These are phyloP conservation scores for Temnothorax longispinosus DNA, from an alignment of 1,140 invertebrate genomes.

Conservation along the genomic window DNA sequence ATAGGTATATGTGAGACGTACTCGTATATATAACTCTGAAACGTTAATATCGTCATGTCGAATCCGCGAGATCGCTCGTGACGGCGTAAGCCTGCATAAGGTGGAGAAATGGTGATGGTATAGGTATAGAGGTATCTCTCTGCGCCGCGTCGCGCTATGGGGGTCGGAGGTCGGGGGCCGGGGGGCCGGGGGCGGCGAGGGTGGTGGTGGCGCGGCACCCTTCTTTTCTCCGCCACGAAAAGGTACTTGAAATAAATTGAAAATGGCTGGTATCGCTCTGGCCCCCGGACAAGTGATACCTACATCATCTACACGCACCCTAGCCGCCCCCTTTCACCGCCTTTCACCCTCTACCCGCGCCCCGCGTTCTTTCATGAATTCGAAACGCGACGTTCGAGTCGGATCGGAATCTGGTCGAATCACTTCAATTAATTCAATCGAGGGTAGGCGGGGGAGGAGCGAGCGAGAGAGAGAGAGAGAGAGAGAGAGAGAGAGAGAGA, in stretches of 20 bases:
- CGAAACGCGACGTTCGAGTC: constrained; percentile 62
- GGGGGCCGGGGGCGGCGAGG: neutral
- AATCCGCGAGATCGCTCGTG: constrained; percentile 64
- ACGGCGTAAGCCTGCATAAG: constrained; percentile 9
- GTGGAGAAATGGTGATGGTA: constrained; percentile 28
- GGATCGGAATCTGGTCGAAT: constrained; percentile 54
- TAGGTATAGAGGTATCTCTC: constrained; percentile 77
- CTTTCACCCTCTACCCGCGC: neutral
- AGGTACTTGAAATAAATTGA: constrained; percentile 84
- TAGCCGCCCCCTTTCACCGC: constrained; percentile 22
- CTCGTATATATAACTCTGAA: constrained; percentile 66
- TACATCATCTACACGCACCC: constrained; percentile 76
- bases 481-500: neutral
- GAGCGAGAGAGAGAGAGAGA: too few relatives aligned
- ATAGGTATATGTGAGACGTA: neutral
- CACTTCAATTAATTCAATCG: constrained; percentile 67
- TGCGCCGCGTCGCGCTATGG: constrained; percentile 36
- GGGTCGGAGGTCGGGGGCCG: too few relatives aligned
- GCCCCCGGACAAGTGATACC: constrained; percentile 81
- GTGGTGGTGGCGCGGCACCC: constrained; percentile 63
- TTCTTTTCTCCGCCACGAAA: constrained; percentile 81
- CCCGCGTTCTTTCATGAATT: constrained; percentile 63
- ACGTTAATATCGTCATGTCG: constrained; percentile 66
- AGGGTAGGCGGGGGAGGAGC: neutral
- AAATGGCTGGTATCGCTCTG: constrained; percentile 82